phyloP scores from a whole-genome alignment of 2,113 vertebrate genomes.

The Rhinolophus ferrumequinum region DNA sequence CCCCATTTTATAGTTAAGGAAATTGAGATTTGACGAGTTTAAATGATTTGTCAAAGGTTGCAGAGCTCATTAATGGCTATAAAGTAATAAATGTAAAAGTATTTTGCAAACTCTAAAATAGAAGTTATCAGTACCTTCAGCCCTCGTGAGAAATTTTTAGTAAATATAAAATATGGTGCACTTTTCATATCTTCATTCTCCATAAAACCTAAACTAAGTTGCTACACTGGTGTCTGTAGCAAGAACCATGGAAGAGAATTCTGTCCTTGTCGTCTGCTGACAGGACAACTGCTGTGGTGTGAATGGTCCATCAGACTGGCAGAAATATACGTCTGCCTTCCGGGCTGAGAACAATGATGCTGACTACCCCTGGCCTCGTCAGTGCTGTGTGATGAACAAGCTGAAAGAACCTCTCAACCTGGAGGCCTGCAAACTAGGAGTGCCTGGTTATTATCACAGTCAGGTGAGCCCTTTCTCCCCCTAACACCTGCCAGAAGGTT shows the following conservation, averaged over 20 bases:
- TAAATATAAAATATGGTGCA: not conserved
- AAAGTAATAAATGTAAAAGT: not conserved
- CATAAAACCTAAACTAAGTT: constrained; percentile 8
- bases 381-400: constrained; percentile 84
- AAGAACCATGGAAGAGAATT: not conserved
- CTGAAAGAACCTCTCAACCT: constrained; percentile 73
- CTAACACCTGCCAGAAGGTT: not conserved
- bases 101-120: not conserved
- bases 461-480: constrained; percentile 70
- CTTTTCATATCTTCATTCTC: not conserved
- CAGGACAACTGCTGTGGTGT: constrained; percentile 88
- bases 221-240: not conserved
- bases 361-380: constrained; percentile 87
- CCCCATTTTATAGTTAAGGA: not conserved
- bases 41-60: not conserved
- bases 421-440: constrained; percentile 87
- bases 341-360: constrained; percentile 69
- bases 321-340: constrained; percentile 84
- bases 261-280: not conserved
- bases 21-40: not conserved
- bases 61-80: not conserved
- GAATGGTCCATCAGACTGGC: constrained; percentile 86
- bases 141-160: not conserved
- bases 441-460: constrained; percentile 83
- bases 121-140: not conserved